phyloP scores from a whole-genome alignment of 2,113 vertebrate genomes.

The Holacanthus passer region DNA sequence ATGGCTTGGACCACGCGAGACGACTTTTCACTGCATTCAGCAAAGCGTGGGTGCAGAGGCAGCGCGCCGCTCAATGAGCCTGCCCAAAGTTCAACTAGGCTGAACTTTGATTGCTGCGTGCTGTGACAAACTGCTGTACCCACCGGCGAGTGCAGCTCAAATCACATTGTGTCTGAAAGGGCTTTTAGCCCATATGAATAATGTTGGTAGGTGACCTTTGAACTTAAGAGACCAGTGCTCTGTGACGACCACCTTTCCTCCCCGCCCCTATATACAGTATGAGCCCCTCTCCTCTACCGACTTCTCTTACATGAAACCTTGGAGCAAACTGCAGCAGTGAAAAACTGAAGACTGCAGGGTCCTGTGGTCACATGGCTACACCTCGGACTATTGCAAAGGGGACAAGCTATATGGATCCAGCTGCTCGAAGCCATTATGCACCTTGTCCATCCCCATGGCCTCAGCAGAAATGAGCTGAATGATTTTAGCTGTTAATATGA shows the following conservation, averaged over 20 bases:
- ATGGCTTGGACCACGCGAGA: too few relatives aligned
- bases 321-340: background rate
- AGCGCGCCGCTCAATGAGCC: too few relatives aligned
- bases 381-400: constrained; percentile 44
- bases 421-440: constrained; percentile 67
- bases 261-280: background rate
- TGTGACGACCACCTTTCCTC: constrained; percentile 11
- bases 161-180: too few relatives aligned
- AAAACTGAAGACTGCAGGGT: constrained; percentile 1
- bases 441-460: constrained; percentile 52
- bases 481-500: constrained; percentile 78
- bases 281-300: background rate
- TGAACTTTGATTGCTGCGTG: too few relatives aligned
- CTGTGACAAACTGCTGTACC: too few relatives aligned
- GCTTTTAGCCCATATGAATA: constrained; percentile 28
- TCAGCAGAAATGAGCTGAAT: constrained; percentile 68
- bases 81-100: too few relatives aligned
- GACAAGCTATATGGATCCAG: constrained; percentile 67
- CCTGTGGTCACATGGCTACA: constrained; percentile 28
- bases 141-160: too few relatives aligned
- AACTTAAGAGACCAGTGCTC: constrained; percentile 39
- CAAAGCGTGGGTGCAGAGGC: too few relatives aligned
- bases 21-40: too few relatives aligned
- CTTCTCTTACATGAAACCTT: background rate
- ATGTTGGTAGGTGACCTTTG: constrained; percentile 44